A percentile compares a stretch with the other conserved stretches of the same genome.
These are phyloP conservation scores for Dendrolimus punctatus DNA, from an alignment of 1,140 invertebrate genomes.

Conservation along the genomic window DNA sequence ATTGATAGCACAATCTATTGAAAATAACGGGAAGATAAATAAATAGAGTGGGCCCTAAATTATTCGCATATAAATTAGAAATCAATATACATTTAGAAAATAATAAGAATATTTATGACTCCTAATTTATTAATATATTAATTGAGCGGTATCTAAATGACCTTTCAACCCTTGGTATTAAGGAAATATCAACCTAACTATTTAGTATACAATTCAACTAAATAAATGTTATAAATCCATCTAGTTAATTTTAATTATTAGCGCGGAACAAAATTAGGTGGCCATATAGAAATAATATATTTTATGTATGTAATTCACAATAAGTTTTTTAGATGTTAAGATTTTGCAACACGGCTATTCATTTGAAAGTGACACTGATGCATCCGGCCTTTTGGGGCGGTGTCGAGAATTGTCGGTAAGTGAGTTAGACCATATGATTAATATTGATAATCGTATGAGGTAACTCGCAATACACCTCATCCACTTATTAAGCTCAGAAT, in stretches of 20 bases:
- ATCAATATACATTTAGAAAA: neutral
- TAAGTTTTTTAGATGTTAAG: conserved; percentile 9
- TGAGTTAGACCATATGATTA: conserved; percentile 12
- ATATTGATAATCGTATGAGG: conserved; percentile 32
- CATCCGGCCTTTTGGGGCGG: conserved; percentile 42
- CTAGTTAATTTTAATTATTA: neutral
- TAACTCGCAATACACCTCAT: conserved; percentile 47
- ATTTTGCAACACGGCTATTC: conserved; percentile 46
- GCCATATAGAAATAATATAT: no score
- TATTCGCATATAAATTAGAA: no score
- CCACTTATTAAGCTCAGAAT: conserved; percentile 48
- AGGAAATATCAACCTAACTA: neutral
- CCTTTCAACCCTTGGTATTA: no score
- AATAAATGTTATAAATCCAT: neutral
- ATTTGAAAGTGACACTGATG: conserved; percentile 57
- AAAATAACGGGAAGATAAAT: conserved; percentile 2
- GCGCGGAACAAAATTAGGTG: no score
- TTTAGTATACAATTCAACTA: neutral
- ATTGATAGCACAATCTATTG: conserved; percentile 32
- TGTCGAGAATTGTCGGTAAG: conserved; percentile 27
- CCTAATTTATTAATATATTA: no score
- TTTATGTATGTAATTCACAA: neutral
- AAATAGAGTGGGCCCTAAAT: no score
- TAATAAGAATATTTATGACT: neutral
- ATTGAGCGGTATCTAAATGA: no score